Percentiles rank a stretch among this genome's conserved stretches.
Evolutionary conservation across 2,113 vertebrate species (phyloP).

Genomic region (Seriola rivoliana): DNA sequence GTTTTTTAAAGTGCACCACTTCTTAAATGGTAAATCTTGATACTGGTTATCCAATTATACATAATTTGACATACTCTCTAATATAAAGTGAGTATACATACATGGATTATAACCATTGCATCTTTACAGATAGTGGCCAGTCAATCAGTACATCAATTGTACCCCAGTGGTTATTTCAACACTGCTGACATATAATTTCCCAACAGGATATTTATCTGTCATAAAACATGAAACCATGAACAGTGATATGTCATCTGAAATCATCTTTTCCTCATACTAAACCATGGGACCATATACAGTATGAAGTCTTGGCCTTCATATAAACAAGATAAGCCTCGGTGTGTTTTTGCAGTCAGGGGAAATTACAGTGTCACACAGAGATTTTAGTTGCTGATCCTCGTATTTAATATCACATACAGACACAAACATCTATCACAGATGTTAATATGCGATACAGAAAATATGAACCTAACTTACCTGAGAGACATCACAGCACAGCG

Average conservation of each 20-base stretch:
- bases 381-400: constrained; percentile 34
- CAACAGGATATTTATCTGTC: constrained; percentile 47
- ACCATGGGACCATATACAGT: background rate
- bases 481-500: constrained; percentile 1
- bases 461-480: constrained; percentile 13
- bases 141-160: constrained; percentile 5
- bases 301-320: constrained; percentile 22
- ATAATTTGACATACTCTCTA: background rate
- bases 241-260: constrained; percentile 24
- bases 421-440: constrained; percentile 14
- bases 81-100: background rate
- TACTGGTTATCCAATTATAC: background rate
- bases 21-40: constrained; percentile 1
- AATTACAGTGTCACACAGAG: constrained; percentile 41
- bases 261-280: constrained; percentile 7
- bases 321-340: constrained; percentile 17
- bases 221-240: constrained; percentile 31
- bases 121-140: background rate
- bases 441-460: constrained; percentile 35
- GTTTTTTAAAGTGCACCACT: background rate
- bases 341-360: constrained; percentile 35
- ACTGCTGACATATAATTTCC: background rate
- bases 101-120: background rate
- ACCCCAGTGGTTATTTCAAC: background rate
- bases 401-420: constrained; percentile 53